A percentile compares a stretch with the other conserved stretches of the same genome.
These are phyloP conservation scores for Periophthalmus modestus DNA, from an alignment of 2,113 vertebrate species.

Conservation along the genomic window DNA sequence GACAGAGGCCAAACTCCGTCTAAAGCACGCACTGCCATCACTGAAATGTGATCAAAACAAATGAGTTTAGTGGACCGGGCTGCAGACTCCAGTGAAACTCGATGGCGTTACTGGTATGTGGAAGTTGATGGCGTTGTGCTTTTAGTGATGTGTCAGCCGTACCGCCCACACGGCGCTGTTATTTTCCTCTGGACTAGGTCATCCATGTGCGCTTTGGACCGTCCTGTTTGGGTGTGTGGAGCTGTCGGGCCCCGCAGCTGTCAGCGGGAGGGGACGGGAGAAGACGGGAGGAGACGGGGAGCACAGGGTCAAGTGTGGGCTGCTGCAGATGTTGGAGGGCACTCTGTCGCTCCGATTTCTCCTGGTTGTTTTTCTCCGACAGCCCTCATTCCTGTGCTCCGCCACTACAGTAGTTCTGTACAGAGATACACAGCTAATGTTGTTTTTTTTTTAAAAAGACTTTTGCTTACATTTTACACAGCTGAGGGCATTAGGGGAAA, in stretches of 20 bases:
- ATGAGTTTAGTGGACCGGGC: background rate
- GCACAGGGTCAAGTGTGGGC: constrained; percentile 7
- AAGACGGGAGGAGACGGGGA: background rate
- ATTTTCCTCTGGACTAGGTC: constrained; percentile 9
- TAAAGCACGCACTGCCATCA: constrained; percentile 24
- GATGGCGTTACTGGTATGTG: background rate
- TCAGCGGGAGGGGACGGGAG: background rate
- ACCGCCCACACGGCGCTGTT: constrained; percentile 8
- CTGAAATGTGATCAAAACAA: constrained; percentile 5
- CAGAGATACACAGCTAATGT: background rate
- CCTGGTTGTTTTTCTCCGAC: background rate
- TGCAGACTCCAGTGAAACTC: background rate
- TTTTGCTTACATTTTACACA: background rate
- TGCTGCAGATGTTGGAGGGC: constrained; percentile 8
- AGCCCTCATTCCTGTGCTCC: background rate
- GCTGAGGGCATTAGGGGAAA: background rate
- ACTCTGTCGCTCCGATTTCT: background rate
- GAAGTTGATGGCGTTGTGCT: constrained; percentile 4
- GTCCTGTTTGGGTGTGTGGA: background rate
- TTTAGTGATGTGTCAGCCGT: constrained; percentile 5
- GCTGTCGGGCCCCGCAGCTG: background rate
- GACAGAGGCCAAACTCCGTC: constrained; percentile 56
- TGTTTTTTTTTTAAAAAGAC: background rate
- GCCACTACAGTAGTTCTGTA: background rate
- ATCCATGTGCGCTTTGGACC: constrained; percentile 8